These are phyloP conservation scores for Gracilinanus agilis DNA, from an alignment of 2,113 vertebrate species.

Conservation along the genomic window DNA sequence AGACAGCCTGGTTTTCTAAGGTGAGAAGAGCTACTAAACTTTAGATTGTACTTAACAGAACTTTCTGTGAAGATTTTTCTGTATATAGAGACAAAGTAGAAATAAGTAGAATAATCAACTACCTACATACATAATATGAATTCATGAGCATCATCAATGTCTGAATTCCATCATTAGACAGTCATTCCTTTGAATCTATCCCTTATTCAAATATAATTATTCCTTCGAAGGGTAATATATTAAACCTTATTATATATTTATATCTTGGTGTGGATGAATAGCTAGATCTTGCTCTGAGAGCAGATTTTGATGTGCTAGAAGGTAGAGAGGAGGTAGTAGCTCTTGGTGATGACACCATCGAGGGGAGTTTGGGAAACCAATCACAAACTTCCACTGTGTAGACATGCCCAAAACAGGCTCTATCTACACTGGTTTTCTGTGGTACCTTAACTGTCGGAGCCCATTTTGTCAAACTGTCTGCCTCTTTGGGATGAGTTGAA, in stretches of 20 bases:
- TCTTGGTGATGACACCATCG: neutral
- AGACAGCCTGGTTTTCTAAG: neutral
- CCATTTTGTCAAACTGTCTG: neutral
- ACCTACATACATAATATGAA: neutral
- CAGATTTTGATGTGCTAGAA: neutral
- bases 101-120: neutral
- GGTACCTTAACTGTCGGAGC: neutral
- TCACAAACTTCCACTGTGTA: neutral
- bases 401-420: neutral
- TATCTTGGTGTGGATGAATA: neutral
- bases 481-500: neutral
- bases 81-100: neutral
- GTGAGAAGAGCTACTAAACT: neutral
- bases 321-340: neutral
- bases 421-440: neutral
- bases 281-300: neutral
- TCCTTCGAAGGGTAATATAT: neutral
- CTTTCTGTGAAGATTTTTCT: neutral
- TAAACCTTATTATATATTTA: neutral
- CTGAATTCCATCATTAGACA: neutral
- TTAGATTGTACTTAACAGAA: neutral
- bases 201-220: neutral
- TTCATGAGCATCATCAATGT: neutral
- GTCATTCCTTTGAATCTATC: neutral
- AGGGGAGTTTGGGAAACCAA: too few species aligned